These are phyloP conservation scores for Cecropterus lyciades DNA, from an alignment of 1,140 invertebrate genomes.

Conservation along the genomic window DNA sequence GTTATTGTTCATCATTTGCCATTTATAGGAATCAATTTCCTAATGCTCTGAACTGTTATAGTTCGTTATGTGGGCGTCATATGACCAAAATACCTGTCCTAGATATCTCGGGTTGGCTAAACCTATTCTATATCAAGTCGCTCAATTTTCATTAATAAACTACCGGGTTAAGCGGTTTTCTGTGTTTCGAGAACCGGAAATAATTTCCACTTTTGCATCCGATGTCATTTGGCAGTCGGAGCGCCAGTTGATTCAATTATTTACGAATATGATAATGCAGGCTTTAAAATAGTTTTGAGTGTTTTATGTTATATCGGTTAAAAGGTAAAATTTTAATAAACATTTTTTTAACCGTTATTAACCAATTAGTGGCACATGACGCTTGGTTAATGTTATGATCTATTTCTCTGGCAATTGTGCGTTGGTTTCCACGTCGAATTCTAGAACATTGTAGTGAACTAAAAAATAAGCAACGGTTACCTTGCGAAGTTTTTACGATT, in stretches of 20 bases:
- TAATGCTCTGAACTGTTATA: conserved; percentile 16
- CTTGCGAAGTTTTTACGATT: too few relatives aligned
- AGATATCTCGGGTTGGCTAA: conserved; percentile 60
- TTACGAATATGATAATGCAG: conserved; percentile 20
- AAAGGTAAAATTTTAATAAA: too few relatives aligned
- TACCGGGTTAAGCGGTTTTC: conserved; percentile 79
- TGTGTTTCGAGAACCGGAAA: conserved; percentile 69
- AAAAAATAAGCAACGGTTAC: too few relatives aligned
- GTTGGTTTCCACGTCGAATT: too few relatives aligned
- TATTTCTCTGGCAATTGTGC: too few relatives aligned
- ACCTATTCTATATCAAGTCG: conserved; percentile 66
- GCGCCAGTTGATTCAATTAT: conserved; percentile 38
- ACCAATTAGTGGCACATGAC: too few relatives aligned
- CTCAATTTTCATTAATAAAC: conserved; percentile 82
- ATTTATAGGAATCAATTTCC: not conserved
- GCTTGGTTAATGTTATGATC: too few relatives aligned
- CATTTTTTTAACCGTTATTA: too few relatives aligned
- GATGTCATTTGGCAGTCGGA: conserved; percentile 28
- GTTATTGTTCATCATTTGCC: too few relatives aligned
- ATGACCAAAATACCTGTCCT: conserved; percentile 74
- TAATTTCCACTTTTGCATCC: conserved; percentile 56
- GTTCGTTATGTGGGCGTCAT: not conserved
- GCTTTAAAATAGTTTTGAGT: not conserved
- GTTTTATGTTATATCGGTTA: not conserved
- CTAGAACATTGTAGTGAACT: too few relatives aligned